These are phyloP conservation scores for Aproaerema taeniolella DNA, from an alignment of 2,888 invertebrate species.

Conservation along the genomic window DNA sequence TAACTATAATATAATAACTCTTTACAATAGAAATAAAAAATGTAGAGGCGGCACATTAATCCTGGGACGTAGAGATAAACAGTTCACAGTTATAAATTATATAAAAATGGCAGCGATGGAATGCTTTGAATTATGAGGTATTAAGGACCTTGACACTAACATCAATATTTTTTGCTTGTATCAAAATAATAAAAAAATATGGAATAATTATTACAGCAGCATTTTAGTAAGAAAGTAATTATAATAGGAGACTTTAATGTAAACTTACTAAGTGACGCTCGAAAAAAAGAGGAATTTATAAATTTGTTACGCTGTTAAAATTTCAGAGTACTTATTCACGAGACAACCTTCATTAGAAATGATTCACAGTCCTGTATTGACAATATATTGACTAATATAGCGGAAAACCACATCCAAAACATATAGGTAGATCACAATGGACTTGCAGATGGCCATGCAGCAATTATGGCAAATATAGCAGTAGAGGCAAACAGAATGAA, in stretches of 20 bases:
- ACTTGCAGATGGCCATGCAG: constrained; percentile 1
- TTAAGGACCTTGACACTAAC: neutral
- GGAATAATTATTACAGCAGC: neutral
- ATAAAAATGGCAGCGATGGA: neutral
- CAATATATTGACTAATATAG: neutral
- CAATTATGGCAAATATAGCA: neutral
- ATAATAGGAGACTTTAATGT: constrained; percentile 6
- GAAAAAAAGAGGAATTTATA: neutral
- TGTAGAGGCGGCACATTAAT: constrained; percentile 4
- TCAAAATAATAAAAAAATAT: constrained; percentile 4
- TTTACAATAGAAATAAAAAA: constrained; percentile 1
- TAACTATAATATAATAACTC: neutral
- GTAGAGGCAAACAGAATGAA: neutral
- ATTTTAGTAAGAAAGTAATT: neutral
- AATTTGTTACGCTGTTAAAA: neutral
- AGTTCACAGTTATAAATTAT: neutral
- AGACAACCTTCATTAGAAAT: neutral
- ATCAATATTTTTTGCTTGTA: constrained; percentile 7
- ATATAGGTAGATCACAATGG: neutral
- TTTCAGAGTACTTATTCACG: neutral
- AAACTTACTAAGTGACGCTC: neutral
- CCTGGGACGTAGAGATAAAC: neutral
- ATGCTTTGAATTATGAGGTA: constrained; percentile 5
- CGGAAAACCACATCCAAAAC: neutral
- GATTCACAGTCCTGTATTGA: neutral